A percentile compares a stretch with the other conserved stretches of the same genome.
Evolutionary conservation across 2,888 invertebrate genomes (phyloP).

Genomic region (Cyrtodaria siliqua): DNA sequence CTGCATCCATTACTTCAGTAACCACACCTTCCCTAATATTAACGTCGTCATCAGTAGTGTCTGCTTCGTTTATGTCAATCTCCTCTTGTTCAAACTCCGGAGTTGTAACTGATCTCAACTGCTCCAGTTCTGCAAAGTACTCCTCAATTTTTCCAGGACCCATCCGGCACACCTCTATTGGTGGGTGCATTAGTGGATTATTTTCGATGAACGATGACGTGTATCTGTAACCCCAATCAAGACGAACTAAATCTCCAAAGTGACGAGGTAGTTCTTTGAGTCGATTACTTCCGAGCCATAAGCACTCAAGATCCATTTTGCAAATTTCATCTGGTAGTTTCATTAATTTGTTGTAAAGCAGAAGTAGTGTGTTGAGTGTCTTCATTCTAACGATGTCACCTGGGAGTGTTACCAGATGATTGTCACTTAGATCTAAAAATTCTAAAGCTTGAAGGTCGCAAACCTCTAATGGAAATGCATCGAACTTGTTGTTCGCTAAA

Average conservation of each 20-base stretch:
- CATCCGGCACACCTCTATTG: constrained; percentile 83
- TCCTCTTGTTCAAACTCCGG: constrained; percentile 36
- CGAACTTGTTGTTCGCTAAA: constrained; percentile 85
- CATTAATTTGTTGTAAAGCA: constrained; percentile 84
- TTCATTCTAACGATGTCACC: constrained; percentile 82
- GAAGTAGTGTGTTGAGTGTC: constrained; percentile 82
- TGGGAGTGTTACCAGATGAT: constrained; percentile 80
- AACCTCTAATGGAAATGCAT: constrained; percentile 81
- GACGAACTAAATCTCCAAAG: constrained; percentile 79
- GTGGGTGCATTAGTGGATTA: constrained; percentile 83
- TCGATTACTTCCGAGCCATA: constrained; percentile 86
- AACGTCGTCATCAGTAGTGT: not conserved
- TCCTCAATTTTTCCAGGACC: constrained; percentile 83
- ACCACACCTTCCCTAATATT: constrained; percentile 5
- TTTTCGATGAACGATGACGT: constrained; percentile 83
- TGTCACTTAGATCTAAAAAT: constrained; percentile 86
- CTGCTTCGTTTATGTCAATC: not conserved
- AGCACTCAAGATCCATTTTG: constrained; percentile 83
- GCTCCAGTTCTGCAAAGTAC: constrained; percentile 66
- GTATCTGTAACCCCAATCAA: constrained; percentile 84
- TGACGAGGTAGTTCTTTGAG: constrained; percentile 80
- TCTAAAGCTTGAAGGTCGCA: constrained; percentile 79
- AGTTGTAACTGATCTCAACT: constrained; percentile 27
- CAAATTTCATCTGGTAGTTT: constrained; percentile 83
- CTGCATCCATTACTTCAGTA: not conserved